Base-by-base conservation (phyloP, 2,888 invertebrate genomes). In the Hemithea aestivaria region DNA sequence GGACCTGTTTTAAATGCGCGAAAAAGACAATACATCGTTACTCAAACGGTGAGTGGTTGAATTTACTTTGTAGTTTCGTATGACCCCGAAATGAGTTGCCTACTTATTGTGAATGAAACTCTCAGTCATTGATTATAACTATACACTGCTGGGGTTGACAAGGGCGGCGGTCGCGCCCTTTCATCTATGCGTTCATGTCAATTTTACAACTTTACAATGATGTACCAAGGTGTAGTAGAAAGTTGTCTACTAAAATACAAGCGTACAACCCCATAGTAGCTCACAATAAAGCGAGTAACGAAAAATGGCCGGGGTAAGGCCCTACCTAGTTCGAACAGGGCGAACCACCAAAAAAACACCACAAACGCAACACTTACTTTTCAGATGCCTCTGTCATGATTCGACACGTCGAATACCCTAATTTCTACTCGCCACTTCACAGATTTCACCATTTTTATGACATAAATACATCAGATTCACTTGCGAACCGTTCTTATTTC, bases 361-460 rank as follows among this genome's bases (percentile, higher is more conserved):
- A 68, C 61, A 69, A 63, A 51, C 56, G 62, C 64, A 66, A 49
- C 76, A 92, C 93, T 94, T 89, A 95, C 94, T 94, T 93, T 91
- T 95, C 94, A 92, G 91, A 92, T 91, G 92, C 91, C 91, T 94
- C 94, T 92, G 93, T 94, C 94, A 94, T 95, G 94, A 89, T 94
- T 93, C 89, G 92, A 92, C 88, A 91, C 91, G 90, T 90, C 90
- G 90, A 92, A 92, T 91, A 91, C 91, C 90, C 92, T 93, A 94
- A 91, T 92, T 91, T 90, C 91, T 90, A 91, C 91, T 91, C 90
- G 91, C 92, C 90, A 91, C 91, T 90, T 91, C 90, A 90, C 91
- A 90, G 90, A 91, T 90, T 91, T 91, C 92, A 92, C 91, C 93
- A 93, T 93, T 92, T 92, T 93, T 91, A 90, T 89, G 89, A 91